Percentiles rank a stretch among this genome's conserved stretches.
Conservation (phyloP, 64 coral and sea anemone species). For the Montipora sp. region DNA sequence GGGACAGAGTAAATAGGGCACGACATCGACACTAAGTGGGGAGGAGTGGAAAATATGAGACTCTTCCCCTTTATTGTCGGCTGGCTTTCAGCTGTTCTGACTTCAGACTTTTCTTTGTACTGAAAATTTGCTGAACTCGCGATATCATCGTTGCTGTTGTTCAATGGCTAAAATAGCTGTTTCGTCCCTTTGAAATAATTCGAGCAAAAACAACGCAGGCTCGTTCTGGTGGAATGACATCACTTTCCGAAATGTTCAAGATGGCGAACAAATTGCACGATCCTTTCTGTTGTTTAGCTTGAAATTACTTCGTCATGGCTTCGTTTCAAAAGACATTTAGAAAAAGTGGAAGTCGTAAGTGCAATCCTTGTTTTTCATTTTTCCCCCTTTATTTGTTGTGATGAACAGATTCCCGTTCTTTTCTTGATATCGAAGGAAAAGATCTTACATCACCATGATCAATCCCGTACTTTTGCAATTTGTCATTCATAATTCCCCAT, state of each 20-base stretch:
- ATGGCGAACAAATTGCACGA: neutral
- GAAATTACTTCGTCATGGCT: constrained; percentile 20
- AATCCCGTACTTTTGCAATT: neutral
- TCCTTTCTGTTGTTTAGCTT: neutral
- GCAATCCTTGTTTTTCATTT: neutral
- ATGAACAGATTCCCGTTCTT: neutral
- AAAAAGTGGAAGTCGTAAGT: constrained; percentile 74
- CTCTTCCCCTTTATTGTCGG: neutral
- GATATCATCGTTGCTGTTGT: too few relatives aligned
- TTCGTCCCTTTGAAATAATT: neutral
- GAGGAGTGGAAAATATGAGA: neutral
- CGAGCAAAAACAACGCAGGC: neutral
- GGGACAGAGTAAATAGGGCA: neutral
- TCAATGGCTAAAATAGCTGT: neutral
- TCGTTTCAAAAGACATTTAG: constrained; percentile 74
- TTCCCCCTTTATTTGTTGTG: neutral
- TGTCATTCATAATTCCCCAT: neutral
- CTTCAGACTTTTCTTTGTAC: neutral
- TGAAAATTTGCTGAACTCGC: neutral
- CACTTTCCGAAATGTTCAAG: neutral
- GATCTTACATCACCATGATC: neutral
- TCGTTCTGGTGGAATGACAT: constrained; percentile 9
- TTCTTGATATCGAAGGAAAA: neutral
- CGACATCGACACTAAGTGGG: neutral
- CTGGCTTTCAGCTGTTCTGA: neutral